A percentile compares a stretch with the other conserved stretches of the same genome.
phyloP scores from a whole-genome alignment of 2,797 vertebrate species.

The Otolemur crassicaudatus region DNA sequence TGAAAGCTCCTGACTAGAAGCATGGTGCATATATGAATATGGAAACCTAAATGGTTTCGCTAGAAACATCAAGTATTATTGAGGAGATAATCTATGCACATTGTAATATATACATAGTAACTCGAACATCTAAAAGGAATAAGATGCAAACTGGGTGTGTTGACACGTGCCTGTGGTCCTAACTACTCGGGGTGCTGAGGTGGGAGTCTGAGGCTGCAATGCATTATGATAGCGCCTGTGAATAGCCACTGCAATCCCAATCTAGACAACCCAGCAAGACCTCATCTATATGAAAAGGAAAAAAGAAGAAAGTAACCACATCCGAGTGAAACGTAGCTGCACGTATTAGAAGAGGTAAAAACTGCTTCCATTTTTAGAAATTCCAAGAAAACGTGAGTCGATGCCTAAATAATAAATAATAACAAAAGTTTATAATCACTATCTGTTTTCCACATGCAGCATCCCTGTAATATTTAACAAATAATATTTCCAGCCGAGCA shows the following conservation, averaged over 20 bases:
- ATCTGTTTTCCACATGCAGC: background rate
- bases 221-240: background rate
- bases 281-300: background rate
- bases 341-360: background rate
- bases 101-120: background rate
- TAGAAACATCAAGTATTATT: background rate
- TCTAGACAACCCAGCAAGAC: background rate
- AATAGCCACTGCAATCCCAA: background rate
- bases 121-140: background rate
- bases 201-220: background rate
- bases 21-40: background rate
- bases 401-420: background rate
- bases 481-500: background rate
- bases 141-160: background rate
- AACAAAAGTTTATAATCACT: background rate
- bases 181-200: background rate
- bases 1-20: background rate
- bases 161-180: background rate
- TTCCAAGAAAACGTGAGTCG: background rate
- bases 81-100: background rate
- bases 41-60: background rate
- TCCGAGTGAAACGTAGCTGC: background rate
- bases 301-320: background rate
- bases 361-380: background rate
- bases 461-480: background rate